These are phyloP conservation scores for Parauchenoglanis punctatus DNA, from an alignment of 2,797 vertebrate genomes.

Conservation along the genomic window DNA sequence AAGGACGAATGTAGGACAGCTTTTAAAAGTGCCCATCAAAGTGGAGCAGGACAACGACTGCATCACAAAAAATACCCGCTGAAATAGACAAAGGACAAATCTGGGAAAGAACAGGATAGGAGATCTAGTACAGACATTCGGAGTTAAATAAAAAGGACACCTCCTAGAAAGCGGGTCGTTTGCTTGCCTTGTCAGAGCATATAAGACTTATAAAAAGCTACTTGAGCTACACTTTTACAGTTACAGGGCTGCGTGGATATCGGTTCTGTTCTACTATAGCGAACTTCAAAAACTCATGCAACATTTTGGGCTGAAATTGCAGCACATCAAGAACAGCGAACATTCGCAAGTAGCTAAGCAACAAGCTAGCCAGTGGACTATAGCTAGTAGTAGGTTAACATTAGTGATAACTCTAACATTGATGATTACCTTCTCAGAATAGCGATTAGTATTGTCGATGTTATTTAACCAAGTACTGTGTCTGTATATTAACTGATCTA, in stretches of 20 bases:
- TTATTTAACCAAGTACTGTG: neutral
- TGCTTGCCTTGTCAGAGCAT: neutral
- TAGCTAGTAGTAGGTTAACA: neutral
- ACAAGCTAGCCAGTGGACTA: neutral
- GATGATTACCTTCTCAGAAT: neutral
- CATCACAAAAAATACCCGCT: neutral
- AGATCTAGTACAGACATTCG: too few species aligned
- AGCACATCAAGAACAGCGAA: neutral
- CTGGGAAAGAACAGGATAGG: neutral
- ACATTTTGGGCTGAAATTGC: neutral
- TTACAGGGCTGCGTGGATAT: neutral
- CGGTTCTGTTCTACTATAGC: neutral
- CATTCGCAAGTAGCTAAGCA: neutral
- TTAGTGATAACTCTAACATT: neutral
- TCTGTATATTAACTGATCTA: neutral
- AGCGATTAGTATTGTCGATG: too few species aligned
- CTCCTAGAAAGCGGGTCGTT: neutral
- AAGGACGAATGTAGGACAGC: slow-evolving; percentile 56
- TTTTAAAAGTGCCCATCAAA: slow-evolving; percentile 56
- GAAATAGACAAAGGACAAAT: neutral
- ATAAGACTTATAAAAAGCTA: neutral
- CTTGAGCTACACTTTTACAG: neutral
- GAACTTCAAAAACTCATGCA: neutral
- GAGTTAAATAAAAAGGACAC: too few species aligned
- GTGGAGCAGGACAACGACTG: slow-evolving; percentile 37